phyloP scores from a whole-genome alignment of 2,797 vertebrate species.

The Megalops cyprinoides region DNA sequence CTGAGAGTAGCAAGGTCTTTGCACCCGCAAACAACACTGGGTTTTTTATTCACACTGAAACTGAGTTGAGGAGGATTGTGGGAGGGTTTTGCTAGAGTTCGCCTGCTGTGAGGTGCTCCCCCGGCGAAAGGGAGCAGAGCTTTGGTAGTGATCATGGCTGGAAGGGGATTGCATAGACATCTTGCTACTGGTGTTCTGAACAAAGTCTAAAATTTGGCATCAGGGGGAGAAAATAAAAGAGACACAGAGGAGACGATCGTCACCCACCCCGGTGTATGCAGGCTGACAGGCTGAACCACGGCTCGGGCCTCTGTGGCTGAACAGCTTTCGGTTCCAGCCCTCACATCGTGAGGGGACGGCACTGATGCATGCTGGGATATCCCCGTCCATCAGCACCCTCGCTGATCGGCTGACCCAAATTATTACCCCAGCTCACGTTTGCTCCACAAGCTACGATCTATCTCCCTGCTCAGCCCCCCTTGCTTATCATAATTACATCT shows the following conservation, averaged over 20 bases:
- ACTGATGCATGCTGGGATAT: not conserved
- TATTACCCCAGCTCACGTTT: not conserved
- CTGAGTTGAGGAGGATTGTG: not conserved
- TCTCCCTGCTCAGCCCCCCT: not conserved
- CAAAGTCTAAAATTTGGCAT: slow-evolving; percentile 69
- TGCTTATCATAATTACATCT: not conserved
- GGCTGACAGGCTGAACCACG: not conserved
- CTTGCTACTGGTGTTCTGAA: slow-evolving; percentile 63
- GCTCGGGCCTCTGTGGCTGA: not conserved
- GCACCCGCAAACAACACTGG: slow-evolving; percentile 2
- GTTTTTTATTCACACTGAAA: not conserved
- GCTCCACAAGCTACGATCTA: not conserved
- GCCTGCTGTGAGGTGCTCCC: not conserved
- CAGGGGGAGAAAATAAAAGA: slow-evolving; percentile 51
- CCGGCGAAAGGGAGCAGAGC: not conserved
- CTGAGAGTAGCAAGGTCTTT: slow-evolving; percentile 22
- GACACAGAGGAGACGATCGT: slow-evolving; percentile 61
- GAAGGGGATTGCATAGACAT: slow-evolving; percentile 76
- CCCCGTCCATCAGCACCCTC: not conserved
- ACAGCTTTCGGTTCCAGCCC: not conserved
- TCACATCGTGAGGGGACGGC: not conserved
- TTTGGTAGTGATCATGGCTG: slow-evolving; percentile 31
- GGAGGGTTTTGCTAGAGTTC: not conserved
- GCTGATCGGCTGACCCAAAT: not conserved
- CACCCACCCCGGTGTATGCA: slow-evolving; percentile 47